Base-by-base conservation (phyloP, 1,140 invertebrate genomes). In the Trichonephila inaurata region DNA sequence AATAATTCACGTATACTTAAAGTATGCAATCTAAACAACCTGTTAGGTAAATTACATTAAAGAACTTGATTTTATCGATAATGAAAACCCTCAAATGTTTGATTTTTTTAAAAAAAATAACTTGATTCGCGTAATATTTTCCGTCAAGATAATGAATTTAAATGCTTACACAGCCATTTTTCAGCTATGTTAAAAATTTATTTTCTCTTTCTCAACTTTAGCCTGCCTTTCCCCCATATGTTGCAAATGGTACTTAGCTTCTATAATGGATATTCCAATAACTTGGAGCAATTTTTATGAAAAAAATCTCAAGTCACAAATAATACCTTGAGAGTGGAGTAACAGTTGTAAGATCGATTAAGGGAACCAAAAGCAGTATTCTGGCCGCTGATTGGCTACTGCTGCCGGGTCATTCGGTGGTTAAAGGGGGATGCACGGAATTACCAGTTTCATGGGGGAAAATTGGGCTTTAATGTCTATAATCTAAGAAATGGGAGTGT, bases 311-410 rank as follows among this genome's bases (percentile, higher is more conserved):
- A 91, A 88, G 64, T 61, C 64, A 24, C 66, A 81, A 61, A 81
- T 44, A 77, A 77, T 77, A 77, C 40, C 21, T 2, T 10, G 24
- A 61, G 51, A 91, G 19, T 64, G 60, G 40, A 64, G 90, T 92
- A 92, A 92, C 90, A 92, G 90, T 92, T 92, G 90, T 85, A 92
- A 85, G 77, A 92, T 92, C 90, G 90, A 92, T 92, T 92, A 92
- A 92, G 44, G 33, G 10, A 81, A 61, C 61, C 3, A n/a, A n/a
- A 64, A 40, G 88, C 88, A 89, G 88, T 64, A 33, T 19, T 28
- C 40, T 89, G 66, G 64, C 40, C 18, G 85, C 61, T 85, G 77
- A 92, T 92, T 92, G 90, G 90, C 90, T 33, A 19, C 18, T 18
- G 58, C 89, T 58, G 66, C 18, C 61, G 77, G 40, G n/a, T 61